A percentile compares a stretch with the other conserved stretches of the same genome.
Conservation (phyloP, 2,888 invertebrate genomes). For the Leptopterna dolabrata region DNA sequence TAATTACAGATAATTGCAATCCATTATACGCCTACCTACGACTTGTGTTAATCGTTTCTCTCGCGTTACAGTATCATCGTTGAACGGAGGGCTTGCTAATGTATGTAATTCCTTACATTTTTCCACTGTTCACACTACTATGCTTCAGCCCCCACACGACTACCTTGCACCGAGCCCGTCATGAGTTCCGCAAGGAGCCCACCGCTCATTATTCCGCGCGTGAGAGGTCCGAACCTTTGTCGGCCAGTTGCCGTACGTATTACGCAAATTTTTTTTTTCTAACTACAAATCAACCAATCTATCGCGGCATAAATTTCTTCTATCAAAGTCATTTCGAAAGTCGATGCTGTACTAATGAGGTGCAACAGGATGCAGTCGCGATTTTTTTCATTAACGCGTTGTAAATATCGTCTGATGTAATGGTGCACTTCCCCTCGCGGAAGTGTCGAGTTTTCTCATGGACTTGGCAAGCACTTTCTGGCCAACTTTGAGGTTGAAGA, state of each 20-base stretch:
- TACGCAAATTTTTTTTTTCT: background rate
- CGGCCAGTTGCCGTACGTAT: background rate
- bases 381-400: background rate
- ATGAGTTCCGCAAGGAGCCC: background rate
- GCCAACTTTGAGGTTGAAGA: background rate
- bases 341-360: background rate
- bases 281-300: background rate
- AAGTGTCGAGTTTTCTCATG: background rate
- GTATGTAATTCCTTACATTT: background rate
- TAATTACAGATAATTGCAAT: too few relatives aligned
- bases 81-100: background rate
- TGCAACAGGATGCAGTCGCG: background rate
- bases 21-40: too few relatives aligned
- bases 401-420: background rate
- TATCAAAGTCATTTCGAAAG: background rate
- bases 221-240: background rate
- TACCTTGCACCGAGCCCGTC: background rate
- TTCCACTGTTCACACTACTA: background rate
- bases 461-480: background rate
- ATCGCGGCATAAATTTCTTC: background rate
- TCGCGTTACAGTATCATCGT: background rate
- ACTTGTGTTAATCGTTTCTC: background rate
- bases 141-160: background rate
- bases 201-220: background rate
- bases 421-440: background rate